These are phyloP conservation scores for Drepanosiphum platanoidis DNA, from an alignment of 2,888 invertebrate species.

Conservation along the genomic window DNA sequence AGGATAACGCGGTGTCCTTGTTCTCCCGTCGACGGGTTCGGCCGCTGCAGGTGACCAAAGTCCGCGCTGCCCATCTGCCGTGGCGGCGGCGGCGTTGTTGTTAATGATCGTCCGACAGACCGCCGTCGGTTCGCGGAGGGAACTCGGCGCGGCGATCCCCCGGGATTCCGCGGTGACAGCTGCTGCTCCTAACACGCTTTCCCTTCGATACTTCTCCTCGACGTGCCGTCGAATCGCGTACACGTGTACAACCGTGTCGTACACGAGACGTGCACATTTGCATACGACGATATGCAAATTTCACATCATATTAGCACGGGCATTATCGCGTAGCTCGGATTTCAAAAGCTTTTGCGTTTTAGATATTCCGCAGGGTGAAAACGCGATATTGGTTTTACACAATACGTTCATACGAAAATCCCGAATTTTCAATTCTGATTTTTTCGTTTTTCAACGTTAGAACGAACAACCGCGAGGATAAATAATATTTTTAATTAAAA, in stretches of 20 bases:
- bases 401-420: not conserved
- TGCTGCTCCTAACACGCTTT: not conserved
- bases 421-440: not conserved
- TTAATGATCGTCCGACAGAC: not conserved
- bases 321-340: too few relatives aligned
- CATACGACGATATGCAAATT: too few relatives aligned
- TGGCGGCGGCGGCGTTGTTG: not conserved
- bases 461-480: not conserved
- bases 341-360: too few relatives aligned
- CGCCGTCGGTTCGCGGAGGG: not conserved
- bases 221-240: too few relatives aligned
- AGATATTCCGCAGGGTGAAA: not conserved
- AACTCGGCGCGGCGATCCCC: not conserved
- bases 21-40: not conserved
- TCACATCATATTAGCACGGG: too few relatives aligned
- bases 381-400: not conserved
- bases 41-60: not conserved
- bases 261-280: too few relatives aligned
- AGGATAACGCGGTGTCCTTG: not conserved
- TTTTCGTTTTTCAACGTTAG: not conserved
- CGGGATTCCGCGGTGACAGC: not conserved
- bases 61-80: not conserved
- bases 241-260: too few relatives aligned
- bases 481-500: not conserved
- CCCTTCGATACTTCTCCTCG: not conserved